A percentile compares a stretch with the other conserved stretches of the same genome.
These are phyloP conservation scores for Strigops habroptila DNA, from an alignment of 2,113 vertebrate species.

Conservation along the genomic window DNA sequence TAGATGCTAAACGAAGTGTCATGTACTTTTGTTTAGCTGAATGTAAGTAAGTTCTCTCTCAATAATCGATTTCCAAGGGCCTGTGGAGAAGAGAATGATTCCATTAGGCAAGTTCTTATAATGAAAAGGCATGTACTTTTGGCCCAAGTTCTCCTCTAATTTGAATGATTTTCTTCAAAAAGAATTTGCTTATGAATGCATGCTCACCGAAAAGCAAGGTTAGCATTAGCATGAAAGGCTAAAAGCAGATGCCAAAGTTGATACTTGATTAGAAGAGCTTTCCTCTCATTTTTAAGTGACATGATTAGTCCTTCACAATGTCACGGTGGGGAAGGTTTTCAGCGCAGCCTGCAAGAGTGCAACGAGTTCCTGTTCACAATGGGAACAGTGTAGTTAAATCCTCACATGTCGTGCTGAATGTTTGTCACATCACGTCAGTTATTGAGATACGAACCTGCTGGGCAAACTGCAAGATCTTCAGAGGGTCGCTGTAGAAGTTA, in stretches of 20 bases:
- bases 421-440: background rate
- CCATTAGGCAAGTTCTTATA: background rate
- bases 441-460: background rate
- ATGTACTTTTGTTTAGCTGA: background rate
- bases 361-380: background rate
- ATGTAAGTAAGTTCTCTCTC: background rate
- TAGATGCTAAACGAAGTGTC: background rate
- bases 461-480: background rate
- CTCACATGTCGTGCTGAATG: accelerated
- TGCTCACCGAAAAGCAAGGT: background rate
- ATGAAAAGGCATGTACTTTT: background rate
- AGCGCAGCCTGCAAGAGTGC: background rate
- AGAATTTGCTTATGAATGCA: background rate
- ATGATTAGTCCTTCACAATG: background rate
- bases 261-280: constrained; percentile 8
- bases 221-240: background rate
- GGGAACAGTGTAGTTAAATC: background rate
- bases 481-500: background rate
- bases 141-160: background rate
- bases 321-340: background rate
- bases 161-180: background rate
- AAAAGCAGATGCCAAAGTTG: constrained; percentile 13
- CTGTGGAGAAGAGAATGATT: background rate
- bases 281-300: constrained; percentile 4
- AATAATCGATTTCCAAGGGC: background rate